Percentiles rank a stretch among this genome's conserved stretches.
These are phyloP conservation scores for Gerris lacustris DNA, from an alignment of 2,888 invertebrate genomes.

Conservation along the genomic window DNA sequence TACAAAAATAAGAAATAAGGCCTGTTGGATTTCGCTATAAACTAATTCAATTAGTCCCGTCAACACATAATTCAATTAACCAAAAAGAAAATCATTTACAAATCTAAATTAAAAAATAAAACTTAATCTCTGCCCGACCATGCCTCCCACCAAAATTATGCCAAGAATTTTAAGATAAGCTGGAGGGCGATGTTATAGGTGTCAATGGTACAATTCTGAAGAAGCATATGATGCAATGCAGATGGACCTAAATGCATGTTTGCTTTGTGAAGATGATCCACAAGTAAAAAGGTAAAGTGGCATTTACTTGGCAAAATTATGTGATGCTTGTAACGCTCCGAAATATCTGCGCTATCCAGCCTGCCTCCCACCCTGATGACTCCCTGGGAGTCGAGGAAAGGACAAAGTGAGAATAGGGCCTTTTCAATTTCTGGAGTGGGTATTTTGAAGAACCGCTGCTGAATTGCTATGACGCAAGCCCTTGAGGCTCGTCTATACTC, in stretches of 20 bases:
- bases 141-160: too few species aligned
- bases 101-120: too few species aligned
- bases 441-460: neutral
- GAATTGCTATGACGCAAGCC: neutral
- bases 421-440: too few species aligned
- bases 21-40: too few species aligned
- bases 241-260: conserved; percentile 17
- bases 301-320: conserved; percentile 15
- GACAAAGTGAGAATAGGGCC: neutral
- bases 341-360: conserved; percentile 7
- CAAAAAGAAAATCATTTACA: too few species aligned
- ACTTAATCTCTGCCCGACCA: too few species aligned
- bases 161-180: too few species aligned
- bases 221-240: conserved; percentile 4
- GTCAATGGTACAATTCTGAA: neutral
- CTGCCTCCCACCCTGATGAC: conserved; percentile 22
- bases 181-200: too few species aligned
- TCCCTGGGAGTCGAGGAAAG: conserved; percentile 11
- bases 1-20: too few species aligned
- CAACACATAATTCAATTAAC: too few species aligned
- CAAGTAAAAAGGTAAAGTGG: conserved; percentile 16
- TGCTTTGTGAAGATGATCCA: conserved; percentile 16
- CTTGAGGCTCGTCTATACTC: neutral
- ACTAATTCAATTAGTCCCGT: too few species aligned
- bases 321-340: conserved; percentile 11